Evolutionary conservation across 1,140 invertebrate species (phyloP).

Genomic region (Brachionus paranguensis): DNA sequence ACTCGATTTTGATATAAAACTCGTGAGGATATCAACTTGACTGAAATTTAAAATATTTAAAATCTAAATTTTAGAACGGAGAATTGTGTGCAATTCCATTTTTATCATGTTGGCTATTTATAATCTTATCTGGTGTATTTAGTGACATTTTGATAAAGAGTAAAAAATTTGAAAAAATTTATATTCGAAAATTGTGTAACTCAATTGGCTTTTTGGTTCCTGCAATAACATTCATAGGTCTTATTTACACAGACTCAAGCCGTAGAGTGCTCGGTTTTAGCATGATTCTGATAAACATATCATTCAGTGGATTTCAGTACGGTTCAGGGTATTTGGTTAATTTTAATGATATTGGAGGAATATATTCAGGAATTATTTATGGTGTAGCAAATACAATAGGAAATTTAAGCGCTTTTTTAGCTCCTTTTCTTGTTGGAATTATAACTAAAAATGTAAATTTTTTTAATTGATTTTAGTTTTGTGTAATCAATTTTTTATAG

Average conservation of each 20-base stretch:
- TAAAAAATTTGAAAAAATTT: neutral
- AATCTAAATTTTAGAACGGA: neutral
- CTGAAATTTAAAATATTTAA: neutral
- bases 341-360: neutral
- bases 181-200: constrained; percentile 29
- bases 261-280: constrained; percentile 16
- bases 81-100: constrained; percentile 25
- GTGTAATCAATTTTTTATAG: neutral
- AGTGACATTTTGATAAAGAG: neutral
- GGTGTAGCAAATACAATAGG: constrained; percentile 29
- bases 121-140: constrained; percentile 6
- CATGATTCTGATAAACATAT: constrained; percentile 28
- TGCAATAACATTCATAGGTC: neutral
- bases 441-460: constrained; percentile 29
- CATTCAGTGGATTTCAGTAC: constrained; percentile 31
- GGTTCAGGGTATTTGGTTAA: constrained; percentile 25
- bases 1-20: constrained; percentile 50
- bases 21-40: constrained; percentile 42
- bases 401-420: neutral
- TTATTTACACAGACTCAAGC: neutral
- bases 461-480: neutral
- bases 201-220: constrained; percentile 29
- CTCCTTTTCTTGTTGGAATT: constrained; percentile 32
- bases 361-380: constrained; percentile 37
- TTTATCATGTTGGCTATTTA: constrained; percentile 3